phyloP scores from a whole-genome alignment of 2,888 invertebrate species.

The Apoda limacodes region DNA sequence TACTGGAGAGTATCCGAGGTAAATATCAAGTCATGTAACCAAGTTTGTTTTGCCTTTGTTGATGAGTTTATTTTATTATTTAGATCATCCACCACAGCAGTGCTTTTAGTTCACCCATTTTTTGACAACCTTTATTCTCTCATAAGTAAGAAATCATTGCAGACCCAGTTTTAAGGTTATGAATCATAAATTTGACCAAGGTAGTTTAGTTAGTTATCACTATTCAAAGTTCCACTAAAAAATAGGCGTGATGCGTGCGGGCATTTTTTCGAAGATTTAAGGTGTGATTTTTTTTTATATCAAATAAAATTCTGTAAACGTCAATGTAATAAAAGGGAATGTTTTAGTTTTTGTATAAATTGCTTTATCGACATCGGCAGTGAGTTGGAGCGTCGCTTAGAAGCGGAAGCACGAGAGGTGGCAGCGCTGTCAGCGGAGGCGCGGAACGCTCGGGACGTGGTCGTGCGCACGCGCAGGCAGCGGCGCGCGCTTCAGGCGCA shows the following conservation, averaged over 20 bases:
- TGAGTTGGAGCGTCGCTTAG: conserved; percentile 44
- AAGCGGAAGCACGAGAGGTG: conserved; percentile 51
- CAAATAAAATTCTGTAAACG: not conserved
- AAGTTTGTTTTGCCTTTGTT: no score
- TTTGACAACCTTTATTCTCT: no score
- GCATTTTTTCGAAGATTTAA: not conserved
- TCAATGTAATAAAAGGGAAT: no score
- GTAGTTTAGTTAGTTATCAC: not conserved
- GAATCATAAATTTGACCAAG: no score
- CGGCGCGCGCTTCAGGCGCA: conserved; percentile 41
- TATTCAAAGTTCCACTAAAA: not conserved
- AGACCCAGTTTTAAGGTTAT: no score
- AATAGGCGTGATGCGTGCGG: not conserved
- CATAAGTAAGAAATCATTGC: no score
- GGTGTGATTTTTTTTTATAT: not conserved
- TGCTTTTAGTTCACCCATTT: no score
- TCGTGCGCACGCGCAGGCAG: conserved; percentile 39
- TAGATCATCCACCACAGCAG: no score
- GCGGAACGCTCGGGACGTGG: conserved; percentile 46
- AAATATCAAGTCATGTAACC: no score
- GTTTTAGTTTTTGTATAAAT: not conserved
- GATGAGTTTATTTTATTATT: no score
- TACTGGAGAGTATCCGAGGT: conserved; percentile 61
- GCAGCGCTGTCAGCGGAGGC: conserved; percentile 49
- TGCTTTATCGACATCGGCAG: no score